These are phyloP conservation scores for Drosophila pseudotakahashii DNA, from an alignment of 2,888 invertebrate genomes.

Conservation along the genomic window DNA sequence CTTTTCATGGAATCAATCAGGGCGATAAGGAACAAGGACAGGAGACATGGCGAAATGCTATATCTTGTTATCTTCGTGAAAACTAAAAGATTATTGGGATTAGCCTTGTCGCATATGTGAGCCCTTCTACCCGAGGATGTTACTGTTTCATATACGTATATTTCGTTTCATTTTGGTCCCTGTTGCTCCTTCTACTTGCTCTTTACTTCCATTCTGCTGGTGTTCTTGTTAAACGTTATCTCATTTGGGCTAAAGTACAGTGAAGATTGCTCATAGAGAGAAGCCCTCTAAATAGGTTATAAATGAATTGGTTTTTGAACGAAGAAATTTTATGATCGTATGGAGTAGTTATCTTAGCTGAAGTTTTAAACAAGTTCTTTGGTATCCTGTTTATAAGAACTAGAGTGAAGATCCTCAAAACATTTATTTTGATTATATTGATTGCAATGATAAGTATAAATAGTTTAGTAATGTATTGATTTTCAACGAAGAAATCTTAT, in stretches of 20 bases:
- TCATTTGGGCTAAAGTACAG: constrained; percentile 7
- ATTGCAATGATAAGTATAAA: no score
- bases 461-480: no score
- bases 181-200: background rate
- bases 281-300: no score
- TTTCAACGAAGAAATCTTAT: no score
- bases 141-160: constrained; percentile 9
- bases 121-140: constrained; percentile 1
- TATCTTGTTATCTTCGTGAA: constrained; percentile 37
- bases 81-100: constrained; percentile 48
- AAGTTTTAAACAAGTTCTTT: no score
- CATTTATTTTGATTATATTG: no score
- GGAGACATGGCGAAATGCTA: constrained; percentile 1
- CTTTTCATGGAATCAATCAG: constrained; percentile 32
- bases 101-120: constrained; percentile 29
- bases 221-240: constrained; percentile 13
- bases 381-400: no score
- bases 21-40: background rate
- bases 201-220: constrained; percentile 14
- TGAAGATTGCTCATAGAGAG: background rate
- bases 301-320: no score
- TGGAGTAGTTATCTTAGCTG: no score
- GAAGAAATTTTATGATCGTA: no score
- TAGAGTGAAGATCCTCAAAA: no score
- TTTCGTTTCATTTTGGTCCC: background rate